A percentile compares a stretch with the other conserved stretches of the same genome.
These are phyloP conservation scores for Lota lota DNA, from an alignment of 2,113 vertebrate species.

Conservation along the genomic window DNA sequence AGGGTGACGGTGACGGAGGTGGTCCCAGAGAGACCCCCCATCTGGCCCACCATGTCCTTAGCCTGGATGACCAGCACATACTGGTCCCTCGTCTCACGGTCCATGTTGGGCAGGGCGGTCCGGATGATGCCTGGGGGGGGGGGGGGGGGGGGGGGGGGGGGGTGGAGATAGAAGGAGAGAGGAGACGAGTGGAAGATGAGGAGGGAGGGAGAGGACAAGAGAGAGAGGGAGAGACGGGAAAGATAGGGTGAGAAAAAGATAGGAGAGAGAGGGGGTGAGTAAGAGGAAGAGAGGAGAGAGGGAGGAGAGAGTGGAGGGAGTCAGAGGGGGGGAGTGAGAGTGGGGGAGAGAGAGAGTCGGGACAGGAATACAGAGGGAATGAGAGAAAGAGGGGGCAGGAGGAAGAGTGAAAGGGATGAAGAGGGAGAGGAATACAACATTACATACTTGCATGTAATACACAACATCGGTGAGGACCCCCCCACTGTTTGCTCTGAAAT, in stretches of 20 bases:
- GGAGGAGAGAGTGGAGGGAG: too few relatives aligned
- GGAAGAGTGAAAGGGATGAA: neutral
- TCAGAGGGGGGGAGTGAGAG: neutral
- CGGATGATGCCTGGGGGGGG: conserved; percentile 84
- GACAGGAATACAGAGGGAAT: neutral
- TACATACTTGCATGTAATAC: too few relatives aligned
- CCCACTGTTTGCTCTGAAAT: too few relatives aligned
- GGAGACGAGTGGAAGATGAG: neutral
- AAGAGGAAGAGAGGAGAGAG: too few relatives aligned
- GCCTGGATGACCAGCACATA: conserved; percentile 95
- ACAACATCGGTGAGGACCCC: too few relatives aligned
- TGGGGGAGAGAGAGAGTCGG: neutral
- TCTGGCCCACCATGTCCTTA: conserved; percentile 98
- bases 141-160: neutral
- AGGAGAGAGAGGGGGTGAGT: too few relatives aligned
- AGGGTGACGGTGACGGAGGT: conserved; percentile 93
- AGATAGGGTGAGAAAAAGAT: neutral
- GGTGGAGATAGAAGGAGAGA: neutral
- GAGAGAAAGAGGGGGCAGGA: too few relatives aligned
- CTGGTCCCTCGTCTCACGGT: conserved; percentile 93
- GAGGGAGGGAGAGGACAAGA: neutral
- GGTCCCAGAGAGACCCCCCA: conserved; percentile 93
- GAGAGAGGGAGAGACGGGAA: neutral
- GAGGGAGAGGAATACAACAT: too few relatives aligned
- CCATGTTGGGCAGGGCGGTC: conserved; percentile 95